These are phyloP conservation scores for Cotesia typhae DNA, from an alignment of 1,140 invertebrate species.

Conservation along the genomic window DNA sequence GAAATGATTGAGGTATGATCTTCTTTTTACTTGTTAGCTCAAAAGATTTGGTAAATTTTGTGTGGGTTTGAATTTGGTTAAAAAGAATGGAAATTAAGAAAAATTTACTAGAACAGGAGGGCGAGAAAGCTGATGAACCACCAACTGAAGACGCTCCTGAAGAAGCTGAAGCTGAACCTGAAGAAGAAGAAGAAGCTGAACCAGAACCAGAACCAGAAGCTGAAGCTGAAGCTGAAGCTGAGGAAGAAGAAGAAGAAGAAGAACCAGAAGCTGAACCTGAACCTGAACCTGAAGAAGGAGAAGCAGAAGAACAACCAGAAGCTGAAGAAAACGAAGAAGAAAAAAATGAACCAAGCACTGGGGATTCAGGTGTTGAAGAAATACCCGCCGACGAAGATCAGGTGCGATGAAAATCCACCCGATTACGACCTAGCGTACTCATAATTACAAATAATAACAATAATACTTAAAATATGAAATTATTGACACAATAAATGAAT, in stretches of 20 bases:
- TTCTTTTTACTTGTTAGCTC: not conserved
- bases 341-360: slow-evolving; percentile 52
- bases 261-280: slow-evolving; percentile 47
- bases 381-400: slow-evolving; percentile 56
- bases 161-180: slow-evolving; percentile 37
- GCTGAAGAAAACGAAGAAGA: slow-evolving; percentile 44
- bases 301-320: slow-evolving; percentile 42
- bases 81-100: slow-evolving; percentile 34
- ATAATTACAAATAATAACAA: too few species aligned
- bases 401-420: slow-evolving; percentile 47
- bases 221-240: slow-evolving; percentile 46
- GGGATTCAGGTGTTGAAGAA: slow-evolving; percentile 56
- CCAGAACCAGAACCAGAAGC: slow-evolving; percentile 44
- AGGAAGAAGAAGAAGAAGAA: slow-evolving; percentile 45
- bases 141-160: slow-evolving; percentile 33
- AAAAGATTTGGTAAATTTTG: not conserved
- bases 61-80: not conserved
- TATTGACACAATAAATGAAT: not conserved
- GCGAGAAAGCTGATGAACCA: slow-evolving; percentile 35
- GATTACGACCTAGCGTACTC: slow-evolving; percentile 5
- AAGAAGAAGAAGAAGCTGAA: slow-evolving; percentile 41
- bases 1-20: slow-evolving; percentile 36
- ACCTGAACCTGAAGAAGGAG: slow-evolving; percentile 37
- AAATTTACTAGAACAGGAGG: slow-evolving; percentile 44
- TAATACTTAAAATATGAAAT: not conserved